These are phyloP conservation scores for Neopelma chrysocephalum DNA, from an alignment of 2,797 vertebrate species.

Conservation along the genomic window DNA sequence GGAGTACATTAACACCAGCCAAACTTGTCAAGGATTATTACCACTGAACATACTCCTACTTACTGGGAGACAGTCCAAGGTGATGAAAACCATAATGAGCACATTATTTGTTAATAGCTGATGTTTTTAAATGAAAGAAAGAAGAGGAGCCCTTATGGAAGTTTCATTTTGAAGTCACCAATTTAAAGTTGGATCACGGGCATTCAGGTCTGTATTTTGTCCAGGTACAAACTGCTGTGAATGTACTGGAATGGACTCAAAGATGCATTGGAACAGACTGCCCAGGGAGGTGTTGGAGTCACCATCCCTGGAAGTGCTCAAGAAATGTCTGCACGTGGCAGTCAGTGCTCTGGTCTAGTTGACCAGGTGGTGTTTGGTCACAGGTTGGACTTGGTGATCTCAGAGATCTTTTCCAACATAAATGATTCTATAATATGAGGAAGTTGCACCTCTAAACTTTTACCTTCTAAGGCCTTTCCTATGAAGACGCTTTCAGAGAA, in stretches of 20 bases:
- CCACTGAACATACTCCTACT: neutral
- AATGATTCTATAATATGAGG: neutral
- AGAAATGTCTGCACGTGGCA: neutral
- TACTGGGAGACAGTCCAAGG: neutral
- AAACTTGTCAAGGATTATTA: slow-evolving; percentile 18
- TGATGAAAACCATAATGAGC: neutral
- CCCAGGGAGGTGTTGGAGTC: neutral
- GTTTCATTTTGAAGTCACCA: neutral
- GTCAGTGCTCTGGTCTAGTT: neutral
- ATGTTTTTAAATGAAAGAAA: neutral
- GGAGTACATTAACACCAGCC: neutral
- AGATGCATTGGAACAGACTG: neutral
- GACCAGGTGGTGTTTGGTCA: neutral
- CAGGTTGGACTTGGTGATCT: neutral
- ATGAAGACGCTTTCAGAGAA: neutral
- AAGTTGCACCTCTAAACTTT: neutral
- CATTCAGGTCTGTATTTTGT: neutral
- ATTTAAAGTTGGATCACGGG: neutral
- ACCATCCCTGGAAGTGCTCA: too few relatives aligned
- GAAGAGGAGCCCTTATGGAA: neutral
- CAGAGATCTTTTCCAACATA: neutral
- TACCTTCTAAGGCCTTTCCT: neutral
- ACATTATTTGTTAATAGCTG: slow-evolving; percentile 3
- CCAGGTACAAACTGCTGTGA: neutral
- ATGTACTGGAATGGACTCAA: neutral